phyloP scores from a whole-genome alignment of 2,888 invertebrate species.

The Eupithecia inturbata region DNA sequence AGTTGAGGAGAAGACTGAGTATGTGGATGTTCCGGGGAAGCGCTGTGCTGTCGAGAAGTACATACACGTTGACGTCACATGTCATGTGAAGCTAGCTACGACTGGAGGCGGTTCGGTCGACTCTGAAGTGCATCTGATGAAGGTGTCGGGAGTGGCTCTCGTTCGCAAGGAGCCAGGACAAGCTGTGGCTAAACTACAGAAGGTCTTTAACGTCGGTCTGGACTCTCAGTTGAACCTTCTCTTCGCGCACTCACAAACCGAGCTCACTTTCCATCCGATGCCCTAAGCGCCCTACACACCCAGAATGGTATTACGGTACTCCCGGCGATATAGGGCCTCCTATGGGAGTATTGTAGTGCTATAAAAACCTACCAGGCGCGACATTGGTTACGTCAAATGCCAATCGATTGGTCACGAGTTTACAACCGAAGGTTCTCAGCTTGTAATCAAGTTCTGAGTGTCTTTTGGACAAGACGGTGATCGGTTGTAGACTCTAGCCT shows the following conservation, averaged over 20 bases:
- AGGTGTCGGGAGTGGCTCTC: constrained; percentile 87
- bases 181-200: constrained; percentile 81
- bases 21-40: constrained; percentile 81
- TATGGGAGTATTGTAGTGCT: constrained; percentile 60
- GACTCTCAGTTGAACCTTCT: constrained; percentile 87
- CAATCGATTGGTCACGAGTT: constrained; percentile 72
- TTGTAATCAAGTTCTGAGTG: constrained; percentile 25
- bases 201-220: constrained; percentile 87
- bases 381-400: constrained; percentile 76
- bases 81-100: constrained; percentile 85
- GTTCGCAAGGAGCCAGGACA: constrained; percentile 85
- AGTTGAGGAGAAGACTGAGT: constrained; percentile 86
- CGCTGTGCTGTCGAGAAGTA: constrained; percentile 85
- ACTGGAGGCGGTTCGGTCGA: constrained; percentile 84
- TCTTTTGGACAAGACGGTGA: constrained; percentile 41
- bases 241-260: constrained; percentile 86
- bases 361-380: constrained; percentile 73
- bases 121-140: constrained; percentile 85
- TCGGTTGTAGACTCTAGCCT: constrained; percentile 60
- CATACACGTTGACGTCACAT: constrained; percentile 87
- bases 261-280: constrained; percentile 86
- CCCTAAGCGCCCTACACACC: constrained; percentile 64
- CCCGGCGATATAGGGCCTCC: constrained; percentile 38
- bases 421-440: constrained; percentile 61
- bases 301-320: constrained; percentile 72